phyloP scores from a whole-genome alignment of 2,113 vertebrate genomes.

The Macrotis lagotis region DNA sequence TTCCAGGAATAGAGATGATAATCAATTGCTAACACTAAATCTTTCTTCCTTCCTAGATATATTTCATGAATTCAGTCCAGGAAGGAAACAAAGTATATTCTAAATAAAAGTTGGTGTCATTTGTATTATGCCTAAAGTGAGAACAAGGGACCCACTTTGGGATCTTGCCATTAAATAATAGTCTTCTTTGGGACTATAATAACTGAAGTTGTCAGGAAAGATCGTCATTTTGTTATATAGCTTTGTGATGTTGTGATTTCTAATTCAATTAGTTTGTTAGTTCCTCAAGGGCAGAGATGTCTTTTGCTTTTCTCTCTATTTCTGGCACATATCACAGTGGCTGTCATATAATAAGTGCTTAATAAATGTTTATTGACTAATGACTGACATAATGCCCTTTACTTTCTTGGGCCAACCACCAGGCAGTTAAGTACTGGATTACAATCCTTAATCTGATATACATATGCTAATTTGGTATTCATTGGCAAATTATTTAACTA shows the following conservation, averaged over 20 bases:
- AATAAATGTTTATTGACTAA: background rate
- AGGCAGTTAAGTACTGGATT: background rate
- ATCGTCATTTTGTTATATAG: background rate
- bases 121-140: background rate
- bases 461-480: background rate
- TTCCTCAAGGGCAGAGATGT: background rate
- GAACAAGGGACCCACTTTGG: background rate
- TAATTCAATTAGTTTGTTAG: background rate
- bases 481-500: background rate
- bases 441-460: background rate
- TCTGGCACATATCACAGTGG: background rate
- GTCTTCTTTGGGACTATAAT: background rate
- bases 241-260: background rate
- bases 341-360: background rate
- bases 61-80: background rate
- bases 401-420: background rate
- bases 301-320: background rate
- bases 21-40: background rate
- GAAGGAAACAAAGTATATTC: background rate
- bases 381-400: background rate
- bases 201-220: background rate
- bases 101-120: background rate
- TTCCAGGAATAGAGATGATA: background rate
- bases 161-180: fast-evolving
- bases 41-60: background rate